A percentile compares a stretch with the other conserved stretches of the same genome.
phyloP scores from a whole-genome alignment of 2,113 vertebrate genomes.

The Cyanoramphus novaezelandiae region DNA sequence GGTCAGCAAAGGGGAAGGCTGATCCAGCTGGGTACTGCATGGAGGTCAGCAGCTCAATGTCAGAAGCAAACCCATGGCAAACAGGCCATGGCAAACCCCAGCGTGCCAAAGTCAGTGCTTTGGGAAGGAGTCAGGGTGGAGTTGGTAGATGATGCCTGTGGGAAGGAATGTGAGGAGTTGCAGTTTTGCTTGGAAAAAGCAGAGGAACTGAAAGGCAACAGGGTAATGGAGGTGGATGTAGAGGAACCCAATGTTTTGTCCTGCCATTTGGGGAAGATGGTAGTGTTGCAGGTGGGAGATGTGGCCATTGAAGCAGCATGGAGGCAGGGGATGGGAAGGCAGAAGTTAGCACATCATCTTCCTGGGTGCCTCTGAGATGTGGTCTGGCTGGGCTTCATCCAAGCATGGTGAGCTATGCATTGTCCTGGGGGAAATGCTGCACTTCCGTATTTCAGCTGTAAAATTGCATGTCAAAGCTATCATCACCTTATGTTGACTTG shows the following conservation, averaged over 20 bases:
- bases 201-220: neutral
- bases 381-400: neutral
- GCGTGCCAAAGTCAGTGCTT: neutral
- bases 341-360: neutral
- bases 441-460: neutral
- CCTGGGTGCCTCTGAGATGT: neutral
- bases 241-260: neutral
- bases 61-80: neutral
- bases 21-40: accelerated
- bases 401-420: neutral
- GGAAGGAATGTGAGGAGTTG: neutral
- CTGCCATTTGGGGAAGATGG: neutral
- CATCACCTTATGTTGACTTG: neutral
- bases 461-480: neutral
- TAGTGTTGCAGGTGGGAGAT: neutral
- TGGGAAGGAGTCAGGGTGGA: neutral
- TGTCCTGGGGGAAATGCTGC: neutral
- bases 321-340: neutral
- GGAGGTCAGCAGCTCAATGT: neutral
- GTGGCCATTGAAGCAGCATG: neutral
- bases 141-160: neutral
- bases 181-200: neutral
- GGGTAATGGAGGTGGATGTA: neutral
- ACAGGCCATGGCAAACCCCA: neutral
- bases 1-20: neutral